Conservation (phyloP, 1,140 invertebrate genomes). For the Scaptomyza pallida region DNA sequence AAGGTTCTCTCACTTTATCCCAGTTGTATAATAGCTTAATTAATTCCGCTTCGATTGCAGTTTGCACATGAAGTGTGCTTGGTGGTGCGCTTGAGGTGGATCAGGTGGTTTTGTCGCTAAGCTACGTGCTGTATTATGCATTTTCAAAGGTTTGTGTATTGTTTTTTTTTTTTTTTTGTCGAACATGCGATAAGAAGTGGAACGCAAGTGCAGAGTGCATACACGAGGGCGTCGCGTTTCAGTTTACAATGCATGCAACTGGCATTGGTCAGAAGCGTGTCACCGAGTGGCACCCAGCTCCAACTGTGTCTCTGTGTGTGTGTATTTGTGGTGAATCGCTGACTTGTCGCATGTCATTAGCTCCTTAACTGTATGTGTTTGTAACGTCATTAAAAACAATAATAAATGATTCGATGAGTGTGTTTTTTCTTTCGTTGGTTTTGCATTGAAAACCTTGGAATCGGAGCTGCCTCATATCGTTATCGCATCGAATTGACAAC, state of each 20-base stretch:
- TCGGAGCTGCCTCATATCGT: constrained; percentile 37
- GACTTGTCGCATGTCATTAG: constrained; percentile 77
- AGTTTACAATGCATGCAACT: constrained; percentile 38
- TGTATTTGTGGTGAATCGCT: constrained; percentile 31
- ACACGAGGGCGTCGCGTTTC: constrained; percentile 48
- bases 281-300: constrained; percentile 10
- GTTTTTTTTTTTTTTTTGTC: not conserved
- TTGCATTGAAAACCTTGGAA: constrained; percentile 73
- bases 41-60: constrained; percentile 31
- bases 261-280: constrained; percentile 75
- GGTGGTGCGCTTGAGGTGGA: not conserved
- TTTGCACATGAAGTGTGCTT: constrained; percentile 16
- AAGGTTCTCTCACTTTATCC: not conserved
- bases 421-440: constrained; percentile 30
- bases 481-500: constrained; percentile 43
- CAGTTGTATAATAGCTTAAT: constrained; percentile 18
- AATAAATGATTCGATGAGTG: constrained; percentile 61
- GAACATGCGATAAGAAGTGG: constrained; percentile 60
- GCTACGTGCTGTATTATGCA: constrained; percentile 33
- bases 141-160: constrained; percentile 1
- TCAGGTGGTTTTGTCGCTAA: not conserved
- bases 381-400: constrained; percentile 55
- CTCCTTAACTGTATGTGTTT: constrained; percentile 12
- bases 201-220: constrained; percentile 48
- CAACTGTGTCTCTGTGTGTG: constrained; percentile 18